A percentile compares a stretch with the other conserved stretches of the same genome.
Conservation (phyloP, 2,888 invertebrate species). For the Synergus umbraculus region DNA sequence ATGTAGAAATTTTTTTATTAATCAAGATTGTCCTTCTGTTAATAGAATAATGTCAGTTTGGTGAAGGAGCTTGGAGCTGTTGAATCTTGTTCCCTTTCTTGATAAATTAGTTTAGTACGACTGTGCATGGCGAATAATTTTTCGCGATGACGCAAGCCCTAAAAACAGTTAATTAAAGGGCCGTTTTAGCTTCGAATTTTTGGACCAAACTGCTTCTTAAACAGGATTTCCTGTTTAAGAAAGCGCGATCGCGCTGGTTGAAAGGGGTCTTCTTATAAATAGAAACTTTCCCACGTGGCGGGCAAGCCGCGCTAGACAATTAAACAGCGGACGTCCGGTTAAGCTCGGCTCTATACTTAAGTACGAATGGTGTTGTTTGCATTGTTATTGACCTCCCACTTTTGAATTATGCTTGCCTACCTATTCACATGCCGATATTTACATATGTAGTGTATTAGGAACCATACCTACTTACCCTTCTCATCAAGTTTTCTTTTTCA, state of each 20-base stretch:
- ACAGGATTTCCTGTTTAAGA: slow-evolving; percentile 15
- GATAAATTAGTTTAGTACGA: not conserved
- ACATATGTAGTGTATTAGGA: too few relatives aligned
- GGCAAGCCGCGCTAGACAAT: slow-evolving; percentile 64
- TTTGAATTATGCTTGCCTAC: too few relatives aligned
- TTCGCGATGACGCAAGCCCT: not conserved
- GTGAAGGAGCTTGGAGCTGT: not conserved
- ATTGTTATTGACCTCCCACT: slow-evolving; percentile 50
- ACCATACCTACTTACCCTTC: not conserved
- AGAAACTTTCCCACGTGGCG: slow-evolving; percentile 70
- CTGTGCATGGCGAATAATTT: not conserved
- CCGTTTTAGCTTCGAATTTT: slow-evolving; percentile 2
- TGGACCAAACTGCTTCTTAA: slow-evolving; percentile 12
- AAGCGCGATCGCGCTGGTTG: slow-evolving; percentile 8
- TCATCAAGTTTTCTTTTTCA: not conserved
- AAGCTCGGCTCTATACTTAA: slow-evolving; percentile 46
- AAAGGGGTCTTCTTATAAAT: slow-evolving; percentile 61
- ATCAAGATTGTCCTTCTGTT: not conserved
- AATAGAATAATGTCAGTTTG: not conserved
- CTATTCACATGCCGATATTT: too few relatives aligned
- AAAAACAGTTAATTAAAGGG: not conserved
- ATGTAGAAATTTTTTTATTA: not conserved
- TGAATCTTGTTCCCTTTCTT: not conserved
- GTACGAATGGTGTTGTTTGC: slow-evolving; percentile 48
- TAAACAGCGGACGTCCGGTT: slow-evolving; percentile 72